Evolutionary conservation across 2,113 vertebrate genomes (phyloP).

Genomic region (Dasypus novemcinctus): DNA sequence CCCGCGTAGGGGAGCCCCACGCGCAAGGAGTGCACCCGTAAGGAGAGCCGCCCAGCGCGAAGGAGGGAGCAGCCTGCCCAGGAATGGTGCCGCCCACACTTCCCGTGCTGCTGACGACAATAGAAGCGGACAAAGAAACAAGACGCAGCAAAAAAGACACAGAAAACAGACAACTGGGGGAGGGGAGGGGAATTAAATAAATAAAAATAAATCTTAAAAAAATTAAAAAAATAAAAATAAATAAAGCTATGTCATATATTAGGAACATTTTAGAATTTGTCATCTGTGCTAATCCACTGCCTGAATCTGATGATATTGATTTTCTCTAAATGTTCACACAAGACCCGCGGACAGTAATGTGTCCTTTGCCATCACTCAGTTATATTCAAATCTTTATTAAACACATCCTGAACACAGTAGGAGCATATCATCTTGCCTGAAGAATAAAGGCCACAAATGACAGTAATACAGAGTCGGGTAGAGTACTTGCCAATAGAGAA

Average conservation of each 20-base stretch:
- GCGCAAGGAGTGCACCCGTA: too few species aligned
- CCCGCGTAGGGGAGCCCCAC: too few species aligned
- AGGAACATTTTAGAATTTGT: conserved; percentile 13
- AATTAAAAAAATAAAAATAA: too few species aligned
- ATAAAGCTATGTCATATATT: not conserved
- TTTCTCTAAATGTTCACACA: not conserved
- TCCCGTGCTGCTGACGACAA: too few species aligned
- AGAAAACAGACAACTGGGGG: too few species aligned
- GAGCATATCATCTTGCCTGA: not conserved
- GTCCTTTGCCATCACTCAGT: not conserved
- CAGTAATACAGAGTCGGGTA: not conserved
- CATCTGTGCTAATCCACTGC: not conserved
- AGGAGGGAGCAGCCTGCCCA: too few species aligned
- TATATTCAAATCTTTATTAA: conserved; percentile 28
- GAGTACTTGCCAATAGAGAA: not conserved
- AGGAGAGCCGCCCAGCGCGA: too few species aligned
- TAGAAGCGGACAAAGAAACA: too few species aligned
- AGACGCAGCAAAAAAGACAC: too few species aligned
- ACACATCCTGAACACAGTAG: not conserved
- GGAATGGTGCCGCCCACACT: too few species aligned
- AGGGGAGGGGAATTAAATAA: too few species aligned
- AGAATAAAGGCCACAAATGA: not conserved
- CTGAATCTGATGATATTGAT: not conserved
- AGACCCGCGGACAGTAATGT: not conserved
- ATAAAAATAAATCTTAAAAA: too few species aligned